A percentile compares a stretch with the other conserved stretches of the same genome.
phyloP scores from a whole-genome alignment of 2,888 invertebrate genomes.

The Acleris literana region DNA sequence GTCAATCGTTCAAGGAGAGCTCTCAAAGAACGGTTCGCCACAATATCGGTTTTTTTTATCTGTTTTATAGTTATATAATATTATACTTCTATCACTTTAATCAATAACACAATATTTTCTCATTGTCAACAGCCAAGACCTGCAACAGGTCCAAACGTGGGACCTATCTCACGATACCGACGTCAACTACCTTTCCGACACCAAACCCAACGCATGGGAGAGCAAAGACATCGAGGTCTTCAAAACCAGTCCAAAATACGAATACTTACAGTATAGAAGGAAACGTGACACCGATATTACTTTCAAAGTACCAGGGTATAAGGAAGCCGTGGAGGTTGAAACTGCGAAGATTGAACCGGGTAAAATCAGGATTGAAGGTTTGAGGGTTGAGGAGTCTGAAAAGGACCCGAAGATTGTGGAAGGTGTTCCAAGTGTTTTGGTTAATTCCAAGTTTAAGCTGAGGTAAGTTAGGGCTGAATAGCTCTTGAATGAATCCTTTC shows the following conservation, averaged over 20 bases:
- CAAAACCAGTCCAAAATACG: neutral
- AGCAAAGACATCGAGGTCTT: slow-evolving; percentile 18
- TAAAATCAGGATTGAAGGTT: slow-evolving; percentile 72
- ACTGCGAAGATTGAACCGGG: slow-evolving; percentile 46
- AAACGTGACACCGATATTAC: slow-evolving; percentile 3
- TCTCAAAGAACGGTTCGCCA: too few species aligned
- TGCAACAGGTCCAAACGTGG: slow-evolving; percentile 14
- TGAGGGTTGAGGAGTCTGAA: slow-evolving; percentile 83
- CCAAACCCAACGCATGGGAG: neutral
- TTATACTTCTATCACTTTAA: too few species aligned
- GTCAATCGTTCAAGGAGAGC: too few species aligned
- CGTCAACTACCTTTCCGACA: slow-evolving; percentile 17
- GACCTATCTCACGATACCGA: slow-evolving; percentile 25
- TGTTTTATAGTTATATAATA: too few species aligned
- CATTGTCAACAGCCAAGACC: slow-evolving; percentile 21
- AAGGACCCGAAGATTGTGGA: slow-evolving; percentile 81
- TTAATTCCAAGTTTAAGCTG: slow-evolving; percentile 83
- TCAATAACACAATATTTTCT: neutral
- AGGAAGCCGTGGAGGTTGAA: neutral
- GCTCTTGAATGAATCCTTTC: too few species aligned
- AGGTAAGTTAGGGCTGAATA: slow-evolving; percentile 54
- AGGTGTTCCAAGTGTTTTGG: slow-evolving; percentile 88
- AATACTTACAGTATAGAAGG: neutral
- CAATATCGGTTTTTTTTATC: too few species aligned
- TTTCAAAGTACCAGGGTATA: neutral